Conservation (phyloP, 2,797 vertebrate genomes). For the Ctenosaura bakeri region DNA sequence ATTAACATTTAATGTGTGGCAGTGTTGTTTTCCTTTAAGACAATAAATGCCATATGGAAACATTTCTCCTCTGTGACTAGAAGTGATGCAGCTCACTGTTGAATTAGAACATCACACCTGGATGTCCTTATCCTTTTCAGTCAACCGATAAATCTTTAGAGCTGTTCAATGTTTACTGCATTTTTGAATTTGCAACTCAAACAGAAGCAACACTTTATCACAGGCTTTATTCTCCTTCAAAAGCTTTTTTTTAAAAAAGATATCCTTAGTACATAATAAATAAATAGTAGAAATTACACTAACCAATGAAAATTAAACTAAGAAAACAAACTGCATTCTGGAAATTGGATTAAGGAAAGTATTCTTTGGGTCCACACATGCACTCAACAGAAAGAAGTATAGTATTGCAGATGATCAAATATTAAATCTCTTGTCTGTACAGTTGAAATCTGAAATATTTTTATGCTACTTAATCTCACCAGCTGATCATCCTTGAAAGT, state of each 20-base stretch:
- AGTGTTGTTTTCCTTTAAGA: conserved; percentile 38
- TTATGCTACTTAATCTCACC: neutral
- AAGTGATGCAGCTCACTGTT: conserved; percentile 9
- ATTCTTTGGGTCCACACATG: neutral
- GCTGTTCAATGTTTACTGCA: conserved; percentile 1
- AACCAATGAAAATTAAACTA: conserved; percentile 3
- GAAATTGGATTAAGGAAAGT: neutral
- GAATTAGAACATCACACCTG: conserved; percentile 34
- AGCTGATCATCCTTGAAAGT: neutral
- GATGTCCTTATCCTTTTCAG: conserved; percentile 19
- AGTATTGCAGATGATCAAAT: neutral
- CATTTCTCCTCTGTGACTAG: neutral
- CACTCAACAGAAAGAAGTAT: neutral
- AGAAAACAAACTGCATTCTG: neutral
- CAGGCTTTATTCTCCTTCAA: conserved; percentile 2
- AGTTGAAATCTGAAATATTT: neutral
- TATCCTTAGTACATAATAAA: neutral
- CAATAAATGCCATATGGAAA: conserved; percentile 43
- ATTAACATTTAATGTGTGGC: neutral
- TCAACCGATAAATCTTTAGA: conserved; percentile 47
- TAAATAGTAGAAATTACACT: neutral
- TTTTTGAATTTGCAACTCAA: conserved; percentile 30
- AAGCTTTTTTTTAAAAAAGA: neutral
- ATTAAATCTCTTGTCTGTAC: rapidly evolving
- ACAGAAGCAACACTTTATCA: neutral